Conservation (phyloP, 53 echinoderm and acorn worm species). For the Apostichopus leukothele region DNA sequence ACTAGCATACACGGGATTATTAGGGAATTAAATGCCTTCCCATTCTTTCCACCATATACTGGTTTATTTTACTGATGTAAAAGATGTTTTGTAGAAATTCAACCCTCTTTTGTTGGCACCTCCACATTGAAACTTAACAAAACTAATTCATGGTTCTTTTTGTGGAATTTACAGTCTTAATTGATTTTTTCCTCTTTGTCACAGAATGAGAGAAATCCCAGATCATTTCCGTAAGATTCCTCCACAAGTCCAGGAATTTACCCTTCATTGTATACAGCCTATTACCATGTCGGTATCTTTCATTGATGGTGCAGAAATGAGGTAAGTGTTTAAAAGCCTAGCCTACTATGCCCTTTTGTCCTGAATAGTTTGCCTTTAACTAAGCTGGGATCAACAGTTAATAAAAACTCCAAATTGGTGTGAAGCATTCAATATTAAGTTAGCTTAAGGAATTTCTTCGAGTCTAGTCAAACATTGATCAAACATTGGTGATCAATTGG, state of each 20-base stretch:
- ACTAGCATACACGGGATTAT: not conserved
- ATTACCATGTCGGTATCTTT: conserved; percentile 68
- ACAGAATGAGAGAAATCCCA: conserved; percentile 83
- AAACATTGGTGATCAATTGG: too few species aligned
- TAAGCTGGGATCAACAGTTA: too few species aligned
- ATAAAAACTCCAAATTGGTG: too few species aligned
- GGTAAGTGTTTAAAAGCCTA: conserved; percentile 55
- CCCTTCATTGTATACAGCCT: conserved; percentile 72
- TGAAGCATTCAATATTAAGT: too few species aligned
- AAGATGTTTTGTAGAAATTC: too few species aligned
- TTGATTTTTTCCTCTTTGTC: not conserved
- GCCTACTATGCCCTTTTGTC: too few species aligned
- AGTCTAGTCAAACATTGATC: too few species aligned
- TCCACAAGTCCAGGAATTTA: conserved; percentile 76
- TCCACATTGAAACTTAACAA: not conserved
- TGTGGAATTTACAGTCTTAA: not conserved
- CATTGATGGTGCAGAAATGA: conserved; percentile 62
- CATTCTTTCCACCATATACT: too few species aligned
- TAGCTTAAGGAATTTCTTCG: too few species aligned
- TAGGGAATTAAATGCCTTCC: not conserved
- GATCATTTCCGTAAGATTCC: conserved; percentile 66
- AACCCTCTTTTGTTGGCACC: too few species aligned
- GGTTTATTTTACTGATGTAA: too few species aligned
- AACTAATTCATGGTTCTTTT: not conserved
- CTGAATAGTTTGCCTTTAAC: too few species aligned